Base-by-base conservation (phyloP, 2,888 invertebrate genomes). In the Drosophila engyochracea region DNA sequence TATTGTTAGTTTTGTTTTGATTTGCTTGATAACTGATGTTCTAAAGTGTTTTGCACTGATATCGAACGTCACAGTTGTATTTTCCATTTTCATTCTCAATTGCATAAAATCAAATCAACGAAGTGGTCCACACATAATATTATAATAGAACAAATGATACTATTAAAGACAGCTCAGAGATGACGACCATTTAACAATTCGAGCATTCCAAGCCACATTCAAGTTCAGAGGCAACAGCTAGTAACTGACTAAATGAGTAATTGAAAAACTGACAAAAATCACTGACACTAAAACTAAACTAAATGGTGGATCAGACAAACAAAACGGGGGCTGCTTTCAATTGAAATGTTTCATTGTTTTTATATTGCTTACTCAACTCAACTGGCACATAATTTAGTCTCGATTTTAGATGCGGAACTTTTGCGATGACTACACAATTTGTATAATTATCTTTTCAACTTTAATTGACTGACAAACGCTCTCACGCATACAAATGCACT, bases 221-320 rank as follows among this genome's bases (percentile, higher is more conserved):
- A 83, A 83, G 80, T 80, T 83, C 77, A 86, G 75, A 77, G 84
- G 59, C 83, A 83, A 58, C 30, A 51, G 19, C 41, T 39, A 33
- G 51, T 41, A 47, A 60, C 52, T 55, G 63, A 10, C 28, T 25
- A 28, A 64, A 28, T 7, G 22, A 12, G 6, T 47, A 52, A 68
- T 22, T 49, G 30, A 44, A 30, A 53, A 65, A 41, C 41, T 47
- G 25, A 51, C 60, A 67, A 39, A 37, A 37, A 72, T 25, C 28
- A 60, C 22, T 71, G 35, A 33, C 41, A 58, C 49, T 37, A 14
- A 52, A 68, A n/a, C 37, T 54, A 39, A 66, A 67, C 68, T 51
- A 60, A 67, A 33, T 41, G 28, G n/a, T 44, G n/a, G 59, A 71
- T 72, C 53, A 59, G 54, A 65, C 59, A 72, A 58, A 51, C 16